Percentiles rank a stretch among this genome's conserved stretches.
Evolutionary conservation across 2,113 vertebrate species (phyloP).

Genomic region (Ia io): DNA sequence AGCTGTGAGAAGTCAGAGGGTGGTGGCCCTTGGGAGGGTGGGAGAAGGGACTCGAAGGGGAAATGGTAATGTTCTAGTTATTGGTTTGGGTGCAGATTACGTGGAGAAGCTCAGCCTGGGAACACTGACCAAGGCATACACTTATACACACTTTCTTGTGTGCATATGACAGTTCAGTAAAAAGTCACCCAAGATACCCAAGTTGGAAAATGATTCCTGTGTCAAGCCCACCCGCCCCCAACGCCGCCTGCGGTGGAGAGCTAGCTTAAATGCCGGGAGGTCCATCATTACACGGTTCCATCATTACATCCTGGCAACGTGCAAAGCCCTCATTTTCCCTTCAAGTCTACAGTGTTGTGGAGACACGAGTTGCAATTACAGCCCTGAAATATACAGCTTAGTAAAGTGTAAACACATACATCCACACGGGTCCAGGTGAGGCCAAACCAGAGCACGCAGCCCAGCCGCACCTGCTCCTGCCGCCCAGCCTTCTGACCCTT

Average conservation of each 20-base stretch:
- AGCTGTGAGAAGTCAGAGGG: neutral
- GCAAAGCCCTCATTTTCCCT: constrained; percentile 66
- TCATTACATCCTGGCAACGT: constrained; percentile 50
- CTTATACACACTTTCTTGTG: accelerated
- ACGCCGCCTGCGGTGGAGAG: neutral
- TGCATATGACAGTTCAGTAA: neutral
- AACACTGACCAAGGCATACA: neutral
- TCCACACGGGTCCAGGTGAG: neutral
- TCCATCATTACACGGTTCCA: constrained; percentile 47
- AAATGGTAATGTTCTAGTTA: neutral
- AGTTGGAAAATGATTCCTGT: neutral
- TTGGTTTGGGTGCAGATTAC: neutral
- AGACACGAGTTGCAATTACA: constrained; percentile 51
- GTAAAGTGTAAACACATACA: constrained; percentile 18
- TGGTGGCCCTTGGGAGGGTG: neutral
- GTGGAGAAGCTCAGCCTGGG: neutral
- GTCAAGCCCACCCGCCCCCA: neutral
- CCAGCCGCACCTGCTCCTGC: neutral
- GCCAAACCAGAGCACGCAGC: neutral
- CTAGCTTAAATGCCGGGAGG: neutral
- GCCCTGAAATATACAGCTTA: constrained; percentile 35
- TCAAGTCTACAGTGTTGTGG: constrained; percentile 51
- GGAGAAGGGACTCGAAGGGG: neutral
- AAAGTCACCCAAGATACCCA: neutral
- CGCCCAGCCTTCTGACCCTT: neutral